phyloP scores from a whole-genome alignment of 2,888 invertebrate species.

The Eurois occulta region DNA sequence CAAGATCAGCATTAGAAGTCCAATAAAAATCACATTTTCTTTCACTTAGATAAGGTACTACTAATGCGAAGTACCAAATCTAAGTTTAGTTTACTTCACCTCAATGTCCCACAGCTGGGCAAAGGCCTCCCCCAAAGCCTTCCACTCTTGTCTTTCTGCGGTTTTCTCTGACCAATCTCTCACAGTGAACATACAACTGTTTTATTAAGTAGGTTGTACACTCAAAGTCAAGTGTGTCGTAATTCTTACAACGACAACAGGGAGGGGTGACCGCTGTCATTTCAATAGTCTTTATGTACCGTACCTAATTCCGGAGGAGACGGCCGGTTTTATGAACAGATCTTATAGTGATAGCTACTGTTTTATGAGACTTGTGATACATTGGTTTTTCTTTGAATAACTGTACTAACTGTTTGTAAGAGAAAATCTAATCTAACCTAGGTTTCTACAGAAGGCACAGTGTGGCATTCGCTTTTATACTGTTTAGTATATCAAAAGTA shows the following conservation, averaged over 20 bases:
- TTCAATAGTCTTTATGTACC: conserved; percentile 56
- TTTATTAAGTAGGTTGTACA: conserved; percentile 46
- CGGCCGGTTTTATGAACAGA: conserved; percentile 52
- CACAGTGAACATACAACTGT: conserved; percentile 9
- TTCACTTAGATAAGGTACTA: not conserved
- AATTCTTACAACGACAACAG: conserved; percentile 39
- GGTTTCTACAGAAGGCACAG: not conserved
- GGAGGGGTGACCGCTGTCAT: conserved; percentile 56
- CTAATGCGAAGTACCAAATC: not conserved
- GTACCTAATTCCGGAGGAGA: conserved; percentile 40
- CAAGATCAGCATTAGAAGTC: not conserved
- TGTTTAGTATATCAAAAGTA: too few relatives aligned
- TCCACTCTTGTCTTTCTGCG: too few relatives aligned
- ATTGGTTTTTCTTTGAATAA: conserved; percentile 11
- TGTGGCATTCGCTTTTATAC: not conserved
- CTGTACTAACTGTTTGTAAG: not conserved
- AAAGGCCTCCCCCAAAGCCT: too few relatives aligned
- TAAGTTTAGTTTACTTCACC: not conserved
- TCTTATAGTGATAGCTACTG: conserved; percentile 34
- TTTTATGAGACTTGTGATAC: conserved; percentile 32
- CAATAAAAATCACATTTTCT: not conserved
- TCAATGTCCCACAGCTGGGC: too few relatives aligned
- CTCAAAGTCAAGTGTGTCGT: conserved; percentile 61
- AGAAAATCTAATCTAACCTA: not conserved
- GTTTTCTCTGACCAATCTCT: too few relatives aligned